These are phyloP conservation scores for Xenopus petersii DNA, from an alignment of 2,797 vertebrate genomes.

Conservation along the genomic window DNA sequence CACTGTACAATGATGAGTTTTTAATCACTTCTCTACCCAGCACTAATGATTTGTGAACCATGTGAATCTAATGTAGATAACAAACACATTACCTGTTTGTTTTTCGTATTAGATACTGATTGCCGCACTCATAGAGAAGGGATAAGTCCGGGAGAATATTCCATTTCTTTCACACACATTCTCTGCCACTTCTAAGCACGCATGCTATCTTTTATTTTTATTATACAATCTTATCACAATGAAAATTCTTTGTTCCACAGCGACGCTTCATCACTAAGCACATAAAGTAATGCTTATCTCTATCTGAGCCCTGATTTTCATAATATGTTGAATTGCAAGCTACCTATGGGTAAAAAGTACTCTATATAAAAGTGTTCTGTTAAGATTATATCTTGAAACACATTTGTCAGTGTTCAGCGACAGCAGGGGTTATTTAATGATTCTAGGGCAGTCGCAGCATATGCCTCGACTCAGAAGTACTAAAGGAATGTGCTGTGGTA, in stretches of 20 bases:
- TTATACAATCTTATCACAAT: slow-evolving; percentile 47
- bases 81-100: slow-evolving; percentile 9
- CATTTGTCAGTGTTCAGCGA: slow-evolving; percentile 55
- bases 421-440: slow-evolving; percentile 47
- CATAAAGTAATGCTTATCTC: slow-evolving; percentile 47
- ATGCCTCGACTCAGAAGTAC: slow-evolving; percentile 27
- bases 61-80: not conserved
- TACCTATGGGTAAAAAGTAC: slow-evolving; percentile 51
- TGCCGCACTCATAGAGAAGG: slow-evolving; percentile 49
- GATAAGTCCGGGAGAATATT: slow-evolving; percentile 30
- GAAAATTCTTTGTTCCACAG: slow-evolving; percentile 42
- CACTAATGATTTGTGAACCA: no score
- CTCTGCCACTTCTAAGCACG: slow-evolving; percentile 43
- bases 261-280: slow-evolving; percentile 46
- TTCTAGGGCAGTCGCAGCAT: slow-evolving; percentile 26
- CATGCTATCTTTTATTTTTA: slow-evolving; percentile 52
- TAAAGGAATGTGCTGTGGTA: slow-evolving; percentile 5
- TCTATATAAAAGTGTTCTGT: slow-evolving; percentile 46
- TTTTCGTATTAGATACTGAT: not conserved
- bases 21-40: no score
- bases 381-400: slow-evolving; percentile 54
- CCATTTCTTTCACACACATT: slow-evolving; percentile 47
- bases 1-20: no score
- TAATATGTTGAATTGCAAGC: slow-evolving; percentile 46
- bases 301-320: slow-evolving; percentile 53